Evolutionary conservation across 1,140 invertebrate species (phyloP).

Genomic region (Aleiodes sp.): DNA sequence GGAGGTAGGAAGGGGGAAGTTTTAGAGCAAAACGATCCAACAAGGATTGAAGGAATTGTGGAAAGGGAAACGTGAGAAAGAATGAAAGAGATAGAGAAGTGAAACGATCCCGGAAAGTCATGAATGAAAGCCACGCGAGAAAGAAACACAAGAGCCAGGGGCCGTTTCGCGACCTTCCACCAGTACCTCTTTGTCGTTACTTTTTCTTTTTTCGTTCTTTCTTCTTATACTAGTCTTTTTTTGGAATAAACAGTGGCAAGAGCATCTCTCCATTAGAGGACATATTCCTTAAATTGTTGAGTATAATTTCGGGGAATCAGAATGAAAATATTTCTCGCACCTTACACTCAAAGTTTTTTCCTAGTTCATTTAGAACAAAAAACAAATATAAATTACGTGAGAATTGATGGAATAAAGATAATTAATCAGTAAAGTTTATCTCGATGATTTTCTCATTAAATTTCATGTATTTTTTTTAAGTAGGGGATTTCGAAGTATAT

Average conservation of each 20-base stretch:
- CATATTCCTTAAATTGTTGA: too few species aligned
- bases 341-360: too few species aligned
- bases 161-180: constrained; percentile 40
- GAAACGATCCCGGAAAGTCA: constrained; percentile 35
- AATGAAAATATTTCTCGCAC: too few species aligned
- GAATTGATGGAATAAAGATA: neutral
- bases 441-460: neutral
- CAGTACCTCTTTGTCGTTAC: neutral
- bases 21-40: constrained; percentile 53
- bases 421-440: neutral
- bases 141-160: constrained; percentile 36
- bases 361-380: too few species aligned
- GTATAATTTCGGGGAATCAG: too few species aligned
- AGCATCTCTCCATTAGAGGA: neutral
- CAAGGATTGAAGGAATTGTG: constrained; percentile 45
- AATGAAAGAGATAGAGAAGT: constrained; percentile 56
- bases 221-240: neutral
- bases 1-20: constrained; percentile 65
- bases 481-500: neutral
- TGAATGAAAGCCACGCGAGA: constrained; percentile 36
- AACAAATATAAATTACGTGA: too few species aligned
- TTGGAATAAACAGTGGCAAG: neutral
- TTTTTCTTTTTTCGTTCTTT: neutral
- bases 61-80: constrained; percentile 62
- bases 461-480: neutral